Evolutionary conservation across 2,113 vertebrate genomes (phyloP).

Genomic region (Amia ocellicauda): DNA sequence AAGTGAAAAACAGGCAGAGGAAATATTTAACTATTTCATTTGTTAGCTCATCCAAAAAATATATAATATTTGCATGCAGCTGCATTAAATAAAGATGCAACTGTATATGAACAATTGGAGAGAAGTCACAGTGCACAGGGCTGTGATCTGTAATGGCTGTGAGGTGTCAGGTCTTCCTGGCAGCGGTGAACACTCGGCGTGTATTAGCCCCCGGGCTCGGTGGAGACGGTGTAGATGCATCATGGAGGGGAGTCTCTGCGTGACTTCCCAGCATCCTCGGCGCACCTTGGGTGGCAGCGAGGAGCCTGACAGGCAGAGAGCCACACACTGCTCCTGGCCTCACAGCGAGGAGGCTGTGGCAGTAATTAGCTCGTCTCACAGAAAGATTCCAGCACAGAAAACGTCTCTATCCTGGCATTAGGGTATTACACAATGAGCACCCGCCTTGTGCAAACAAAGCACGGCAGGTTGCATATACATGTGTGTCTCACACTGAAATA

Average conservation of each 20-base stretch:
- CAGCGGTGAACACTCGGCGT: too few species aligned
- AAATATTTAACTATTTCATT: too few species aligned
- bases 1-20: too few species aligned
- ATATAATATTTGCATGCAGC: too few species aligned
- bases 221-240: background rate
- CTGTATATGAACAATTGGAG: too few species aligned
- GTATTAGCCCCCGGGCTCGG: too few species aligned
- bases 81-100: too few species aligned
- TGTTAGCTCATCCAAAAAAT: too few species aligned
- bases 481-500: too few species aligned
- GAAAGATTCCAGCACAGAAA: background rate
- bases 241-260: background rate
- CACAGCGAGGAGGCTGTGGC: background rate
- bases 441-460: background rate
- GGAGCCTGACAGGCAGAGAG: background rate
- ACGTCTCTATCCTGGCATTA: background rate
- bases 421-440: background rate
- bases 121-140: too few species aligned
- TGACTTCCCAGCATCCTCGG: background rate
- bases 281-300: background rate
- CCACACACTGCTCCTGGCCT: background rate
- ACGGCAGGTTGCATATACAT: too few species aligned
- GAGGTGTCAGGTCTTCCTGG: too few species aligned
- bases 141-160: background rate
- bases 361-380: constrained; percentile 3